Conservation (phyloP, 1,140 invertebrate genomes). For the Apis cerana region DNA sequence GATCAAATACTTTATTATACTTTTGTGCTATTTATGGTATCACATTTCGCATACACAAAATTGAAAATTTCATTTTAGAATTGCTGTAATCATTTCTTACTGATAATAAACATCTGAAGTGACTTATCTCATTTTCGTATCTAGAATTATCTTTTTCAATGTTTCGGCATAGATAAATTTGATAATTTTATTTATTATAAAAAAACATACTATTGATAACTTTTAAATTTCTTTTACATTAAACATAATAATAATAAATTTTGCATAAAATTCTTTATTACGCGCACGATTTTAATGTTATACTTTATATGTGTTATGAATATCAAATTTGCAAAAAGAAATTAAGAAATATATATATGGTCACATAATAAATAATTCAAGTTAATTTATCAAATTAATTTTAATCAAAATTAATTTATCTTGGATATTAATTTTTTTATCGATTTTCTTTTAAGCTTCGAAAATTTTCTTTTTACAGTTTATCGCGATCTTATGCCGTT, state of each 20-base stretch:
- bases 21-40: neutral
- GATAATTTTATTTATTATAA: neutral
- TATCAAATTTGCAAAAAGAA: neutral
- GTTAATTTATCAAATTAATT: too few species aligned
- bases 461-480: constrained; percentile 15
- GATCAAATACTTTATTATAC: neutral
- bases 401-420: constrained; percentile 25
- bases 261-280: too few species aligned
- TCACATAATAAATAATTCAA: constrained; percentile 10
- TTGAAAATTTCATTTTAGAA: neutral
- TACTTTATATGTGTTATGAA: neutral
- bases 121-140: neutral
- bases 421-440: neutral
- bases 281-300: too few species aligned
- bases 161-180: neutral
- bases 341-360: neutral
- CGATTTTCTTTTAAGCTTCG: neutral
- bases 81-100: neutral
- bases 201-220: neutral
- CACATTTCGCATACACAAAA: neutral
- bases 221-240: neutral
- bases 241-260: too few species aligned
- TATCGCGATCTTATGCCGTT: constrained; percentile 2
- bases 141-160: neutral
- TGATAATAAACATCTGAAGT: neutral